Base-by-base conservation (phyloP, 2,113 vertebrate species). In the Pluvianellus socialis region DNA sequence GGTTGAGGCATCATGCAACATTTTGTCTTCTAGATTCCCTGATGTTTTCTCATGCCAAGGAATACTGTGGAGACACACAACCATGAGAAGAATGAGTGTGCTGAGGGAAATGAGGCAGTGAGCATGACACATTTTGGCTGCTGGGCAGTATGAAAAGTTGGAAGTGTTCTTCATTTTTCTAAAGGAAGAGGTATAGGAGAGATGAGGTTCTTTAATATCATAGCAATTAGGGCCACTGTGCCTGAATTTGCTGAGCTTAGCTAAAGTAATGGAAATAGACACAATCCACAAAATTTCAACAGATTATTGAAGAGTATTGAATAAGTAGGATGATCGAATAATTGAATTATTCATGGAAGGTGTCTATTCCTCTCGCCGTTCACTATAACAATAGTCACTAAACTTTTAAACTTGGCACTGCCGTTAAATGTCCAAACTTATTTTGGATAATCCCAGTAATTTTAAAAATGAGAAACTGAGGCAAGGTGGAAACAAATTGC, bases 91-190 rank as follows among this genome's bases (percentile, higher is more conserved):
- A 7, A 27, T 21, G 10, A 47, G 7, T 24, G 3, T 28, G 24
- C 15, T 61, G 40, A 70, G 13, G 7, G 24, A 84, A 83, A 40
- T 4, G 3, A 81, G 33, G 6, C 24, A n/a, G 19, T 9, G 6
- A 71, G 1, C 5, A 8, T 23, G 21, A 26, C 1, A 1, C 0
- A 4, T 15, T 83, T 88, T 58, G 7, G 9, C 3, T 63, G 3
- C 8, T 45, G 23, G 20, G 5, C 7, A 21, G 18, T 5, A 58
- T 8, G 2, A 6, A n/a, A 45, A 73, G 0, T 2, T 47, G 0
- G 2, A 75, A 20, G 3, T 44, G 20, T 44, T 35, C 18, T 38
- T 88, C 7, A 58, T n/a, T 83, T 83, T 65, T 52, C 14, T 59
- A 26, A 67, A 55, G 28, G 8, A 67, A 67, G 33, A 74, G 0